Evolutionary conservation across 2,888 invertebrate genomes (phyloP), one percentile per base, ranked within the genome.

Genomic region (Heliothis peltigera): DNA sequence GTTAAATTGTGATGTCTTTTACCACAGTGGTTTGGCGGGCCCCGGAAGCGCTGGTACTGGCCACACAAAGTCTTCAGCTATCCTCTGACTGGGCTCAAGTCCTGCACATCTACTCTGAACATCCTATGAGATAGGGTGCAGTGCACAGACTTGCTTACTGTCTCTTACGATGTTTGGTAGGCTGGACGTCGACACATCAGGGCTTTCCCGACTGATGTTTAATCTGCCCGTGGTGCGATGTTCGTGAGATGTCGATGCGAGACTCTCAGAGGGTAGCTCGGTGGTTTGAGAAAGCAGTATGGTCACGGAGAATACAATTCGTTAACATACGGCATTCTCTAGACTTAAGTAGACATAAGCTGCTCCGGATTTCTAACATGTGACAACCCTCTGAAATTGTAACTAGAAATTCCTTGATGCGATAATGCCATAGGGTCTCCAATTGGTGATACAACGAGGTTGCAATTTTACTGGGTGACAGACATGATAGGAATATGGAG

Each of bases 271-370:
- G 92, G 84, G 87, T 88, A 91, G 83, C 88, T 82, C 74, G 67
- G 78, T 83, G 82, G 83, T 81, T 86, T 88, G 94, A 92, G 95
- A 92, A 91, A 83, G 80, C 88, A 83, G 88, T 93, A 91, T 93
- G 93, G 77, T 86, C 88, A 87, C 84, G 89, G 91, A 84, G 28
- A 52, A 18, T 61, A 15, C 12, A 77, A 85, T 88, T 94, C 87
- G 87, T 90, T 87, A 83, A 81, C 92, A 91, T 94, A 91, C 81
- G 75, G 88, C 83, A 86, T 93, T 93, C 94, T 94, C 93, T 91
- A 90, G 91, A 92, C 92, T 91, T 88, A 88, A 88, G 86, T 92
- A 91, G 87, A 86, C 85, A 84, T 89, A 88, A 88, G 91, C 92
- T 90, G 84, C 86, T 83, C 89, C 84, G 67, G 70, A 85, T 88